phyloP scores from a whole-genome alignment of 2,113 vertebrate species.

The Notothenia rossii region DNA sequence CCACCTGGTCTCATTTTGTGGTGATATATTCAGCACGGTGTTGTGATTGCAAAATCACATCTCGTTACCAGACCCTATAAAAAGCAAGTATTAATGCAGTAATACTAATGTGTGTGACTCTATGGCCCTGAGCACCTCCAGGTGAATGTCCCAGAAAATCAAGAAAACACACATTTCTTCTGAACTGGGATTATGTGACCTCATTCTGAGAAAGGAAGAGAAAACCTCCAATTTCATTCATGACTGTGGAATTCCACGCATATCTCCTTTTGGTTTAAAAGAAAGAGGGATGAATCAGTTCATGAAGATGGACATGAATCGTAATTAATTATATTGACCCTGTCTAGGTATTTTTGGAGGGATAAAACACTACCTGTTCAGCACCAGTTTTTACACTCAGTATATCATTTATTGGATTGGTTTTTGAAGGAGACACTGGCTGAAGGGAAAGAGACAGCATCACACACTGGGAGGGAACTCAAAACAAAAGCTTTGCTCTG shows the following conservation, averaged over 20 bases:
- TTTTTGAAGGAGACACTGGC: conserved; percentile 14
- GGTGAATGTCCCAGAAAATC: conserved; percentile 77
- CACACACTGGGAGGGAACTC: conserved; percentile 38
- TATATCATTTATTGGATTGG: conserved; percentile 30
- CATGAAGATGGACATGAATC: conserved; percentile 29
- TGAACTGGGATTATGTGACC: conserved; percentile 59
- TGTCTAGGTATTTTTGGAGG: not conserved
- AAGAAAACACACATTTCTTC: conserved; percentile 56
- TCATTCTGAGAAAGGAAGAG: conserved; percentile 40
- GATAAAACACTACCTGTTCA: conserved; percentile 14
- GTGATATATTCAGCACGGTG: conserved; percentile 71
- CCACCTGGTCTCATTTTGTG: conserved; percentile 57
- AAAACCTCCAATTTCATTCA: conserved; percentile 31
- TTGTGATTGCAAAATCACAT: conserved; percentile 74
- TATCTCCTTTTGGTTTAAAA: conserved; percentile 40
- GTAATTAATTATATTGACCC: conserved; percentile 26
- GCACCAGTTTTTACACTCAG: conserved; percentile 15
- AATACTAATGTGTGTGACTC: conserved; percentile 67
- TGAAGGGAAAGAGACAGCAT: conserved; percentile 28
- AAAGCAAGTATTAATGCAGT: conserved; percentile 52
- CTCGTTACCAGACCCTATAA: conserved; percentile 65
- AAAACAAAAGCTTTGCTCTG: conserved; percentile 38
- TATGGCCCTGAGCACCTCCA: conserved; percentile 58
- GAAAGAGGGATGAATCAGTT: conserved; percentile 21
- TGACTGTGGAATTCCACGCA: conserved; percentile 47